These are phyloP conservation scores for Schizothorax lantsangensis DNA, from an alignment of 2,797 vertebrate species.

Conservation along the genomic window DNA sequence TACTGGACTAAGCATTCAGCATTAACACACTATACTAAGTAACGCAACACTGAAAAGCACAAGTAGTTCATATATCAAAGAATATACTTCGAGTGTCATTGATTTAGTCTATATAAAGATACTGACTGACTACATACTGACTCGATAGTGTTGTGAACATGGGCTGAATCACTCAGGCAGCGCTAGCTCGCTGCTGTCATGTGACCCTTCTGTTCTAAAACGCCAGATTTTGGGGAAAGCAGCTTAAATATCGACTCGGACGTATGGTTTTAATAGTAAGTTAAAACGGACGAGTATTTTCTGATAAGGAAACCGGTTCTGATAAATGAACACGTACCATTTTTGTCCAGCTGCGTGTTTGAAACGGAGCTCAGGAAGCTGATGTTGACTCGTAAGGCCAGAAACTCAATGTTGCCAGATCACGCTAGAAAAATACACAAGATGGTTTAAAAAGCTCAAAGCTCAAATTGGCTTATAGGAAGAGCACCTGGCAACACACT, in stretches of 20 bases:
- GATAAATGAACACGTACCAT: constrained; percentile 71
- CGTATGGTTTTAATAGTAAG: background rate
- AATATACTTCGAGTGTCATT: background rate
- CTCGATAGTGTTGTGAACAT: background rate
- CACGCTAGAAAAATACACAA: background rate
- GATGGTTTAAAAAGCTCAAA: background rate
- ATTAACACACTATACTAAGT: background rate
- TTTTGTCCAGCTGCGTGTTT: constrained; percentile 74
- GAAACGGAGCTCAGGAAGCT: constrained; percentile 71
- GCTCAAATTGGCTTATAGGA: background rate
- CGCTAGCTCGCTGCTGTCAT: constrained; percentile 49
- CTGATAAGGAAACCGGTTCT: background rate
- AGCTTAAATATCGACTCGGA: background rate
- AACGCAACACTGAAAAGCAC: background rate
- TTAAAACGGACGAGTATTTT: background rate
- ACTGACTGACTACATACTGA: background rate
- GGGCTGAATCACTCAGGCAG: background rate
- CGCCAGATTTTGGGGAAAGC: background rate
- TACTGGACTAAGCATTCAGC: background rate
- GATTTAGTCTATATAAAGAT: background rate
- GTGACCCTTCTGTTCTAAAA: constrained; percentile 21
- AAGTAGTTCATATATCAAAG: background rate
- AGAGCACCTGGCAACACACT: constrained; percentile 3
- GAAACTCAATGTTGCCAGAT: constrained; percentile 33
- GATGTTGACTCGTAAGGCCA: constrained; percentile 51